Conservation (phyloP, 2,797 vertebrate genomes). For the Protonibea diacanthus region DNA sequence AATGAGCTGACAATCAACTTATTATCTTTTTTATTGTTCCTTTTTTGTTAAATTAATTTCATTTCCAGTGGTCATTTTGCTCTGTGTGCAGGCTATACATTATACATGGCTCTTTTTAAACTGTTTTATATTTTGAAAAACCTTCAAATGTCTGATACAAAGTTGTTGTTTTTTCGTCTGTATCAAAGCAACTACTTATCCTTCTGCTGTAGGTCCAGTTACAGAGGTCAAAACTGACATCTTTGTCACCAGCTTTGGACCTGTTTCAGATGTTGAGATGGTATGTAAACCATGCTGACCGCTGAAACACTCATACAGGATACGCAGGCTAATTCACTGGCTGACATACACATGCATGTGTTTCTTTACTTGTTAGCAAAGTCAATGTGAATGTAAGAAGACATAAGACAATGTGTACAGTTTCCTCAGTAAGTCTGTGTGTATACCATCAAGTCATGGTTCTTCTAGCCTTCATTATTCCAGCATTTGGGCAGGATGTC, state of each 20-base stretch:
- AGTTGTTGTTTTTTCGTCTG: slow-evolving; percentile 15
- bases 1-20: neutral
- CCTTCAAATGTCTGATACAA: neutral
- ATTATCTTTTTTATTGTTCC: neutral
- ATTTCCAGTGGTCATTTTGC: neutral
- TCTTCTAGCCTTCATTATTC: slow-evolving; percentile 83
- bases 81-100: neutral
- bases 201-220: slow-evolving; percentile 83
- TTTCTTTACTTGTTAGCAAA: slow-evolving; percentile 21
- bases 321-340: slow-evolving; percentile 12
- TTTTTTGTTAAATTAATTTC: neutral
- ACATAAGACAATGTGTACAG: slow-evolving; percentile 31
- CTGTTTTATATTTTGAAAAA: slow-evolving; percentile 1
- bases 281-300: slow-evolving; percentile 76
- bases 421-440: slow-evolving; percentile 40
- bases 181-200: slow-evolving; percentile 38
- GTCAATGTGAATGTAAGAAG: neutral
- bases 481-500: slow-evolving; percentile 86
- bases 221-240: slow-evolving; percentile 91
- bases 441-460: slow-evolving; percentile 68
- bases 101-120: neutral
- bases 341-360: slow-evolving; percentile 17
- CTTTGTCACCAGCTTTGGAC: slow-evolving; percentile 91
- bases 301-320: slow-evolving; percentile 14
- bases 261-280: slow-evolving; percentile 91